Evolutionary conservation across 2,888 invertebrate species (phyloP), one percentile per base, ranked within the genome.

Genomic region (Trissolcus japonicus): DNA sequence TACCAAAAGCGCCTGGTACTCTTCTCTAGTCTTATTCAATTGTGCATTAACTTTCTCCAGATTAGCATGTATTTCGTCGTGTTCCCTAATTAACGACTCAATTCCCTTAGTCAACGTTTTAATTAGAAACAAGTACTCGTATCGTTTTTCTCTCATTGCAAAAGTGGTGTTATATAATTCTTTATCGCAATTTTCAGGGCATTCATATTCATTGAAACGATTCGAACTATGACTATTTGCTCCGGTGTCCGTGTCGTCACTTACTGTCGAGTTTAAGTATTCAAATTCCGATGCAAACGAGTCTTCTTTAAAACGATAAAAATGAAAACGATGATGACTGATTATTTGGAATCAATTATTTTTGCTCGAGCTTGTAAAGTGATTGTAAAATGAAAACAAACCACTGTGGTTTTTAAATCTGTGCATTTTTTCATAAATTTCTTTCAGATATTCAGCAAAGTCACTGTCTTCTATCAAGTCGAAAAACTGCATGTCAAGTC

Each of bases 371-470:
- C 11, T 43, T 43, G 43, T n/a, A 14, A 14, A 43, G 0, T 43
- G n/a, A 43, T 43, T n/a, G 6, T 43, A 1, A 9, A 17, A 51
- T 17, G 2, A 16, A 46, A 51, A 17, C 19, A 51, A 17, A 51
- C 91, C 92, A 68, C 91, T 91, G 4, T 91, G 91, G 56, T 4
- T 90, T 83, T 94, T 94, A 0, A 93, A 92, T 77, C 94, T 94
- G 83, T 94, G 95, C 84, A 95, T 95, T 86, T 95, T 97, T 85
- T 94, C 95, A 84, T 94, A 97, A 66, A 97, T 95, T 83, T 94
- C 93, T 17, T 92, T 91, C 50, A 97, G 88, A 85, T 96, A 96
- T 82, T 94, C 93, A 6, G 92, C 92, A 86, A 95, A 96, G 86
- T 94, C 95, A 84, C 94, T 94, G 63, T 94, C 94, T 50, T 91